Conservation (phyloP, 2,113 vertebrate genomes). For the Spilogale gracilis region DNA sequence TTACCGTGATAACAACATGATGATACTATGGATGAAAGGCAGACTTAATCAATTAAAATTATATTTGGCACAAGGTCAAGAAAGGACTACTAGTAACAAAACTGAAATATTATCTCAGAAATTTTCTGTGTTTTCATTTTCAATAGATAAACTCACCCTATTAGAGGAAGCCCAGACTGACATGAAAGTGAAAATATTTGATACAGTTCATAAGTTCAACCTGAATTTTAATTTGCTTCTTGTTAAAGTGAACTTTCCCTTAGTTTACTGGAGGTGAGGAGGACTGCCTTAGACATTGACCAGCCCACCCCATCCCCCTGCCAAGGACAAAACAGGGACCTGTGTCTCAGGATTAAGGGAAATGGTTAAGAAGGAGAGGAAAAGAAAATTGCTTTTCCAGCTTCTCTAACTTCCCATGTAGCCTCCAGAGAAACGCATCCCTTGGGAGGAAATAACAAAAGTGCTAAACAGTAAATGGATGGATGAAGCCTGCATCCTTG, state of each 20-base stretch:
- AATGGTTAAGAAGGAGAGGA: constrained; percentile 81
- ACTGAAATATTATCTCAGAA: constrained; percentile 45
- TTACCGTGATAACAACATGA: neutral
- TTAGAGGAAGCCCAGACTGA: constrained; percentile 61
- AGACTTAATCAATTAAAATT: constrained; percentile 46
- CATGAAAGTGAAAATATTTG: constrained; percentile 55
- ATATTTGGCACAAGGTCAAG: neutral
- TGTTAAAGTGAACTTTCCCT: constrained; percentile 61
- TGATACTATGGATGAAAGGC: constrained; percentile 23
- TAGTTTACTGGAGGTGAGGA: constrained; percentile 1
- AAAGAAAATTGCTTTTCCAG: constrained; percentile 82
- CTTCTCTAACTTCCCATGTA: constrained; percentile 73
- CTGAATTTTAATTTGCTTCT: constrained; percentile 32
- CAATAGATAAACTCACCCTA: constrained; percentile 48
- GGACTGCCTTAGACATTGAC: neutral
- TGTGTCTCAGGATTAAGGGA: constrained; percentile 74
- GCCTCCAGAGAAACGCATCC: constrained; percentile 71
- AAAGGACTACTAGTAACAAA: constrained; percentile 5
- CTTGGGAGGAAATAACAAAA: constrained; percentile 83
- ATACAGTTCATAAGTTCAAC: constrained; percentile 4
- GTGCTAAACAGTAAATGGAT: constrained; percentile 75
- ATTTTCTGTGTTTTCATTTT: constrained; percentile 66
- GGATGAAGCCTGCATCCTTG: constrained; percentile 38
- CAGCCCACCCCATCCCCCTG: neutral
- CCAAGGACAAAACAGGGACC: constrained; percentile 71